Conservation (phyloP, 2,888 invertebrate species). For the Tridacna crocea region DNA sequence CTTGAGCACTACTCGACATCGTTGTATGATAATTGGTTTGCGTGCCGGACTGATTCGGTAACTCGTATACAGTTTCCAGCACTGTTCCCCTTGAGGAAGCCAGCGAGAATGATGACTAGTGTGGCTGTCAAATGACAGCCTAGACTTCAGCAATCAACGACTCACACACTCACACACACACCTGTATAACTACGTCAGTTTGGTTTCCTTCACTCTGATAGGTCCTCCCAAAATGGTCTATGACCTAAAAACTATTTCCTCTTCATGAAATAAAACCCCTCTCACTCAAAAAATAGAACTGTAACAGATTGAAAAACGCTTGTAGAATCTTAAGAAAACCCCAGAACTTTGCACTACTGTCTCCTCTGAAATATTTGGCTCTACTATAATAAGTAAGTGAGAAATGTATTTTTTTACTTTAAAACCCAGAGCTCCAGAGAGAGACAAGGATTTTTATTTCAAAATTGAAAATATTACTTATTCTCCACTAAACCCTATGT, state of each 20-base stretch:
- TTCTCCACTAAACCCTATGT: too few species aligned
- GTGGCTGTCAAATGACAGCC: constrained; percentile 21
- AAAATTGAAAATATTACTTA: too few species aligned
- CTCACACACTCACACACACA: not conserved
- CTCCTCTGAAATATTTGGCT: too few species aligned
- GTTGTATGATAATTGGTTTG: not conserved
- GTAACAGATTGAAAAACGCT: too few species aligned
- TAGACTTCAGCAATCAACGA: not conserved
- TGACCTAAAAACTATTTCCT: not conserved
- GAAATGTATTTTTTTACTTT: too few species aligned
- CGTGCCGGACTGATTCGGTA: constrained; percentile 11
- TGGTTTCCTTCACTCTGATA: not conserved
- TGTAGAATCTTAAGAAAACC: too few species aligned
- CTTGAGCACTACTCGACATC: constrained; percentile 27
- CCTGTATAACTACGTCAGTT: constrained; percentile 12
- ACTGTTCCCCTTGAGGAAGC: constrained; percentile 58
- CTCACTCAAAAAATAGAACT: too few species aligned
- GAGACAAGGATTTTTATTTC: too few species aligned
- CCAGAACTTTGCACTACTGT: too few species aligned
- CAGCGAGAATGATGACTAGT: constrained; percentile 37
- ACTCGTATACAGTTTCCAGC: constrained; percentile 57
- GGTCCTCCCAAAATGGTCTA: not conserved
- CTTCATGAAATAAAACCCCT: not conserved
- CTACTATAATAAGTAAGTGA: too few species aligned
- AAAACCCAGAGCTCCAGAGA: too few species aligned